Evolutionary conservation across 2,797 vertebrate genomes (phyloP).

Genomic region (Toxotes lorentzi): DNA sequence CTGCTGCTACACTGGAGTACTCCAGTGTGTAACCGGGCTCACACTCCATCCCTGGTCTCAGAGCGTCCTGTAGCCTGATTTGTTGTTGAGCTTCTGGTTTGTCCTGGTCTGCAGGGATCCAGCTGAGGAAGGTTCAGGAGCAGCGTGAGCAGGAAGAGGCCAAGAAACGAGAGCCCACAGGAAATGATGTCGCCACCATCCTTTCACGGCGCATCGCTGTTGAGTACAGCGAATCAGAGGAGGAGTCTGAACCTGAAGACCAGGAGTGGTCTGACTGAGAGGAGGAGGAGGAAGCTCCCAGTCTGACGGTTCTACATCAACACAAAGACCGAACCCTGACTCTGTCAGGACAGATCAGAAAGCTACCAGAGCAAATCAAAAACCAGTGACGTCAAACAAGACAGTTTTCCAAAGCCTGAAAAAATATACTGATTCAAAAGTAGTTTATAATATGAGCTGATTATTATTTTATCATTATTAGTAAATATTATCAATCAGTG

Average conservation of each 20-base stretch:
- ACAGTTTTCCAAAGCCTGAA: not conserved
- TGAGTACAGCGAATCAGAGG: constrained; percentile 92
- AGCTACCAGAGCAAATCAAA: not conserved
- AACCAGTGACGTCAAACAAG: not conserved
- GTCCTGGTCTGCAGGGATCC: constrained; percentile 82
- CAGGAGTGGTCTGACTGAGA: constrained; percentile 93
- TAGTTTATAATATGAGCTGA: no score
- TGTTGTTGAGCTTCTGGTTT: not conserved
- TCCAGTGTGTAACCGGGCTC: no score
- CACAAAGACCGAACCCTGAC: not conserved
- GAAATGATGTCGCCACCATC: constrained; percentile 91
- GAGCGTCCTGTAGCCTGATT: not conserved
- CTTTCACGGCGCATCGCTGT: constrained; percentile 90
- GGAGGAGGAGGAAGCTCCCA: not conserved
- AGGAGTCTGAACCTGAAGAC: constrained; percentile 91
- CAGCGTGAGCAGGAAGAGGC: constrained; percentile 91
- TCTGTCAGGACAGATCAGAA: no score
- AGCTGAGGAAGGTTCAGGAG: constrained; percentile 91
- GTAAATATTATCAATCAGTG: not conserved
- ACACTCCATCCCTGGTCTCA: no score
- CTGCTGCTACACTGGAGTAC: no score
- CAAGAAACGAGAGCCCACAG: constrained; percentile 89
- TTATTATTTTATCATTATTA: not conserved
- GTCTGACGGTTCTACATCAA: not conserved
- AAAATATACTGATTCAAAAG: not conserved